Evolutionary conservation across 1,140 invertebrate species (phyloP).

Genomic region (Palaemon carinicauda): DNA sequence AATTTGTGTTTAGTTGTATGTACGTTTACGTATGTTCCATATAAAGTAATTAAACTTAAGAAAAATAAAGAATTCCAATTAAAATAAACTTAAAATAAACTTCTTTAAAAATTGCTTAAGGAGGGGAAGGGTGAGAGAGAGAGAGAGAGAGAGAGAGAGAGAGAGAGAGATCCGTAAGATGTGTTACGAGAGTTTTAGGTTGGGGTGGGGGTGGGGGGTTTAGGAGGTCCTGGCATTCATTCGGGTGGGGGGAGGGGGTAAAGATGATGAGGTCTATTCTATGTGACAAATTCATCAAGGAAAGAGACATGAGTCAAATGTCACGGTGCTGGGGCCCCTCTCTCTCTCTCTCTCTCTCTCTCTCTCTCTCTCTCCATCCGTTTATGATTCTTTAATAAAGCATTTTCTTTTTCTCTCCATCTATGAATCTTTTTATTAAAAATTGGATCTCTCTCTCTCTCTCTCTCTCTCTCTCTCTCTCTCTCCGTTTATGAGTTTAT

Average conservation of each 20-base stretch:
- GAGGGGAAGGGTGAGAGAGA: background rate
- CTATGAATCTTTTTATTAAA: background rate
- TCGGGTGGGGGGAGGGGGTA: background rate
- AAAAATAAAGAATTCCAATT: no score
- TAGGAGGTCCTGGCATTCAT: background rate
- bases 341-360: background rate
- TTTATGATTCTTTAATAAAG: no score
- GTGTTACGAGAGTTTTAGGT: no score
- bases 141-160: background rate
- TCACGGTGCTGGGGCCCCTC: background rate
- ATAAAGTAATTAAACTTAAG: no score
- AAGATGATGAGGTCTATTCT: conserved; percentile 33
- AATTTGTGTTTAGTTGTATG: no score
- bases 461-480: background rate
- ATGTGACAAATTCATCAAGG: conserved; percentile 49
- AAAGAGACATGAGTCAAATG: conserved; percentile 45
- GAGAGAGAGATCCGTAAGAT: no score
- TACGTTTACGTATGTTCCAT: no score
- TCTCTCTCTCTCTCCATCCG: background rate
- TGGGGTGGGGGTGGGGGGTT: background rate
- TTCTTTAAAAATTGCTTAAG: background rate
- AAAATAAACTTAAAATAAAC: no score
- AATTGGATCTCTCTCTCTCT: background rate
- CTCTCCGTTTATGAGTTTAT: background rate
- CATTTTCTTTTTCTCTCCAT: background rate